These are phyloP conservation scores for Calvadosia cruxmelitensis DNA, from an alignment of 30 jellyfish, hydroid and myxozoan genomes.

Conservation along the genomic window DNA sequence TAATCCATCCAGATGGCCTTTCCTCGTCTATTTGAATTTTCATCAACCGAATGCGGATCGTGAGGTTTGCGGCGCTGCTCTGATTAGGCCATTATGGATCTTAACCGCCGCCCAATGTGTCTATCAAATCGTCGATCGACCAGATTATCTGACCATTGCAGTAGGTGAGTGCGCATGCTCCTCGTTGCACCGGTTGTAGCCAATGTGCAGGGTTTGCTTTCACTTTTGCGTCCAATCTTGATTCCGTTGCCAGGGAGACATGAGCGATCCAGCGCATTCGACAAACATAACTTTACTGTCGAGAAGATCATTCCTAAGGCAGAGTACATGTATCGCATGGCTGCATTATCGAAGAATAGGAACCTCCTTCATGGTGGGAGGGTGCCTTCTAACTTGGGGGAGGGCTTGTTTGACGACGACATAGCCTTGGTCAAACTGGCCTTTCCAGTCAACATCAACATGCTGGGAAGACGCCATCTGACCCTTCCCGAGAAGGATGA, in stretches of 20 bases:
- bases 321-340: not conserved
- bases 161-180: not conserved
- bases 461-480: too few relatives aligned
- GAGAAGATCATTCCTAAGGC: not conserved
- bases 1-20: not conserved
- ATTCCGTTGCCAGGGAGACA: too few relatives aligned
- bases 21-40: not conserved
- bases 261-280: not conserved
- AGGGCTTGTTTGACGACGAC: not conserved
- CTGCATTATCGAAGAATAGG: not conserved
- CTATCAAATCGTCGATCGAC: not conserved
- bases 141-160: not conserved
- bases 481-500: not conserved
- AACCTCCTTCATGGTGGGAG: not conserved
- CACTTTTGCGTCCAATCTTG: too few relatives aligned
- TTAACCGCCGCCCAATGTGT: not conserved
- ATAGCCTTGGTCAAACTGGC: not conserved
- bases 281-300: not conserved
- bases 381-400: not conserved
- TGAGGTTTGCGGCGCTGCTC: not conserved
- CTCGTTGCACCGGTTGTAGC: not conserved
- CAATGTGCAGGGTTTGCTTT: too few relatives aligned
- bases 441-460: too few relatives aligned
- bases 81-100: not conserved
- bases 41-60: not conserved